Conservation (phyloP, 2,888 invertebrate genomes). For the Crioceris asparagi region DNA sequence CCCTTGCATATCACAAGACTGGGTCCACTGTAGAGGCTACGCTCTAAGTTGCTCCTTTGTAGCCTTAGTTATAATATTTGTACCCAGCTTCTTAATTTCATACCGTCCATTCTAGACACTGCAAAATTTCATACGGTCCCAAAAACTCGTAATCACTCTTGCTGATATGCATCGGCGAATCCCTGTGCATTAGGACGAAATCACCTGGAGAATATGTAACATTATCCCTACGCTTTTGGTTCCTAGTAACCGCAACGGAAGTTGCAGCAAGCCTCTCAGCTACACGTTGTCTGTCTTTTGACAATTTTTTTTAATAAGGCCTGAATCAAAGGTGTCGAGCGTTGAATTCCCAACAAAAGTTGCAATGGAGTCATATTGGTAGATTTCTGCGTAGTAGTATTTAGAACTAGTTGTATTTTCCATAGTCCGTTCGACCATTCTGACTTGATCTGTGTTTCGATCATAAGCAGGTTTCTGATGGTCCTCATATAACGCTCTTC, state of each 20-base stretch:
- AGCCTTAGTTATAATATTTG: too few species aligned
- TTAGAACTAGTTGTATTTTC: slow-evolving; percentile 19
- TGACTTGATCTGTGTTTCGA: slow-evolving; percentile 14
- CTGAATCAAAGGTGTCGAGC: slow-evolving; percentile 17
- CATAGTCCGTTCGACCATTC: slow-evolving; percentile 18
- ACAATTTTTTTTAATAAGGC: slow-evolving; percentile 13
- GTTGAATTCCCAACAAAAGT: slow-evolving; percentile 14
- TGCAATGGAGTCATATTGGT: slow-evolving; percentile 16
- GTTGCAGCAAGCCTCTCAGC: slow-evolving; percentile 2
- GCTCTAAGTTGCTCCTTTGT: too few species aligned
- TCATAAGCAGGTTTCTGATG: slow-evolving; percentile 16
- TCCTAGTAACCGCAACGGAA: slow-evolving; percentile 2
- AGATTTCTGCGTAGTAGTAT: slow-evolving; percentile 19
- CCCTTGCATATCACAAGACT: too few species aligned
- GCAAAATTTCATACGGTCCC: too few species aligned
- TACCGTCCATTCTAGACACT: too few species aligned
- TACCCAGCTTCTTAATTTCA: too few species aligned
- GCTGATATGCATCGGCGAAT: slow-evolving; percentile 16
- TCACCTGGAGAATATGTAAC: slow-evolving; percentile 13
- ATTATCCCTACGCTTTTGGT: slow-evolving; percentile 13
- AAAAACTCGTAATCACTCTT: slow-evolving; percentile 17
- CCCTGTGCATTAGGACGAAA: slow-evolving; percentile 19
- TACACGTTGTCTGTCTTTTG: slow-evolving; percentile 11
- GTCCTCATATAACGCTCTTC: slow-evolving; percentile 20
- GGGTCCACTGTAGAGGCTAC: too few species aligned